phyloP scores from a whole-genome alignment of 1,140 invertebrate species.

The Drosophila pectinifera region DNA sequence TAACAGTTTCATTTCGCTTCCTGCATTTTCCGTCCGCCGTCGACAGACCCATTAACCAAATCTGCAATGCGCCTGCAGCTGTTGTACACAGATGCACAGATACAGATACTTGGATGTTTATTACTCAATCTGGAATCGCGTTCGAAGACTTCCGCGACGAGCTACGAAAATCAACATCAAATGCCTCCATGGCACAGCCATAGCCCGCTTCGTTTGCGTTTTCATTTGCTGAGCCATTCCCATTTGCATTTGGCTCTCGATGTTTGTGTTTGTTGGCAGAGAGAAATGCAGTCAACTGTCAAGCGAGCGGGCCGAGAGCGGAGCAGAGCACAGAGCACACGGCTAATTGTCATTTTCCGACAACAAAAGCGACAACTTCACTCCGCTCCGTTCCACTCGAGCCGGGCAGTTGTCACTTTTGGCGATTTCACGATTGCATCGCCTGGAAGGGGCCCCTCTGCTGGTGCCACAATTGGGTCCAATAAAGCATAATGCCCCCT shows the following conservation, averaged over 20 bases:
- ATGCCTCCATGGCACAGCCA: constrained; percentile 41
- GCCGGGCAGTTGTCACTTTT: constrained; percentile 32
- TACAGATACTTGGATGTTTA: constrained; percentile 67
- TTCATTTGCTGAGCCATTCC: constrained; percentile 8
- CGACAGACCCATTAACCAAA: constrained; percentile 75
- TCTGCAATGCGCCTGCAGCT: constrained; percentile 65
- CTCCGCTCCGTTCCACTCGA: constrained; percentile 47
- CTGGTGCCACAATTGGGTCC: constrained; percentile 40
- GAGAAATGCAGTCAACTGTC: constrained; percentile 72
- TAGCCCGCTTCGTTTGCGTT: constrained; percentile 28
- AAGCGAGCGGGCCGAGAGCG: constrained; percentile 44
- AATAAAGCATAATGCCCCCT: constrained; percentile 64
- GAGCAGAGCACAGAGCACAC: constrained; percentile 42
- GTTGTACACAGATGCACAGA: constrained; percentile 47
- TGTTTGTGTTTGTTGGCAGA: constrained; percentile 28
- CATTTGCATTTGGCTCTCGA: constrained; percentile 28
- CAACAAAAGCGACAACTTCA: constrained; percentile 64
- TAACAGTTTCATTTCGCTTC: constrained; percentile 70
- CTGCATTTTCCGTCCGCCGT: constrained; percentile 56
- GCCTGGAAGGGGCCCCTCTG: constrained; percentile 6
- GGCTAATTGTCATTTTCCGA: constrained; percentile 82
- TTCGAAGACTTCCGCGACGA: constrained; percentile 73
- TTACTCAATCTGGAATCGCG: constrained; percentile 75
- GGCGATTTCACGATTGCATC: constrained; percentile 35
- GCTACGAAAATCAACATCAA: constrained; percentile 47